Conservation (phyloP, 2,888 invertebrate species). For the Chesias legatella region DNA sequence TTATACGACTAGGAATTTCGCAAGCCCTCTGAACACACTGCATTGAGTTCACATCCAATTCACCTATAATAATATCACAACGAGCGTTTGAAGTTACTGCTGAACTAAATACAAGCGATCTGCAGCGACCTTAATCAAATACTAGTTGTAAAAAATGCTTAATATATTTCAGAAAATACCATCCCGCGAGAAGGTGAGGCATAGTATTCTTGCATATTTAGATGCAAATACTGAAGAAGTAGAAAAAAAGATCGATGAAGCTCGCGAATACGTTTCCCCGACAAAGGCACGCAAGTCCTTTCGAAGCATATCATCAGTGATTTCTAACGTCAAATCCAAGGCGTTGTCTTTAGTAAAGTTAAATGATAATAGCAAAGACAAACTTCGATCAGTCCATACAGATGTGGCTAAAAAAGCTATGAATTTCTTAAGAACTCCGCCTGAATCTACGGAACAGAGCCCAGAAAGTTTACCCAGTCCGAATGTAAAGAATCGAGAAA, state of each 20-base stretch:
- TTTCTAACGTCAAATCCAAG: slow-evolving; percentile 77
- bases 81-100: too few relatives aligned
- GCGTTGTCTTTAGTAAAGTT: slow-evolving; percentile 73
- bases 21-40: too few relatives aligned
- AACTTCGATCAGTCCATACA: slow-evolving; percentile 39
- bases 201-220: slow-evolving; percentile 67
- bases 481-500: slow-evolving; percentile 11
- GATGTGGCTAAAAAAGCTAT: slow-evolving; percentile 54
- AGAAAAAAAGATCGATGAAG: slow-evolving; percentile 34
- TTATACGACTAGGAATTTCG: too few relatives aligned
- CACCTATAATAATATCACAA: too few relatives aligned
- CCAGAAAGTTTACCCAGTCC: slow-evolving; percentile 35
- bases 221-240: slow-evolving; percentile 50
- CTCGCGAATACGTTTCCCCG: slow-evolving; percentile 52
- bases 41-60: too few relatives aligned
- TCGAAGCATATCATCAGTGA: slow-evolving; percentile 61
- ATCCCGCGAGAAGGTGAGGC: slow-evolving; percentile 66
- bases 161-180: slow-evolving; percentile 70
- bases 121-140: too few relatives aligned
- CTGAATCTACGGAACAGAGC: slow-evolving; percentile 50
- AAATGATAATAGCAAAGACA: slow-evolving; percentile 48
- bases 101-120: too few relatives aligned
- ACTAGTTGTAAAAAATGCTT: too few relatives aligned
- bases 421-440: slow-evolving; percentile 55
- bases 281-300: slow-evolving; percentile 48